Evolutionary conservation across 2,113 vertebrate genomes (phyloP), one percentile per base, ranked within the genome.

Genomic region (Pangasianodon hypophthalmus): DNA sequence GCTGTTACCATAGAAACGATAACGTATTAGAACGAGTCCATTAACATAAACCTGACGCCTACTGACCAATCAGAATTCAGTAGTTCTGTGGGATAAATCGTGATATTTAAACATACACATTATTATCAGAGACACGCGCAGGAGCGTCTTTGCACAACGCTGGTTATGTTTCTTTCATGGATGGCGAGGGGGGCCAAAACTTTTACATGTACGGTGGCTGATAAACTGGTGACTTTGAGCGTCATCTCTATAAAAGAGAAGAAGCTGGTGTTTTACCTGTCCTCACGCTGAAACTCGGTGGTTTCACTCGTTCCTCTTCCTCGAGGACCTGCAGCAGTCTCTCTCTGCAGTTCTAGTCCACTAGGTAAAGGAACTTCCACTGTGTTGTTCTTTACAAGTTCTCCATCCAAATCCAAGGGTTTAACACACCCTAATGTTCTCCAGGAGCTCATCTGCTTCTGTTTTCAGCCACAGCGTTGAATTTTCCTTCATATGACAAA

Each of bases 401-500:
- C 21, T 60, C 6, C 21, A 29, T 44, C 82, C 5, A 14, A 26
- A 58, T 56, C 52, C 32, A 26, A 52, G 77, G 21, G 24, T 80
- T 26, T 48, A n/a, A 80, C 50, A 1, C 83, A 46, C 48, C 10
- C 14, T 87, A 48, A 62, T 83, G n/a, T 84, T 87, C 71, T 89
- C 71, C 37, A 77, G 84, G 89, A 89, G 84, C 88, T 16, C 32
- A 52, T 32, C 37, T 52, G 62, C 69, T 37, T 37, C 37, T 37
- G 18, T 86, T 80, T 88, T 79, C 60, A 7, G 62, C 32, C 64
- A 82, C 85, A 37, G 19, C 69, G 73, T 79, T 54, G 75, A 44
- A 82, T 29, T 48, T 75, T 91, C 75, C 91, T 92, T 92, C 91
- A 92, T 79, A 62, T 90, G 86, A 86, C 32, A 60, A 82, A 85